Conservation (phyloP, 1,140 invertebrate genomes). For the Maniola jurtina region DNA sequence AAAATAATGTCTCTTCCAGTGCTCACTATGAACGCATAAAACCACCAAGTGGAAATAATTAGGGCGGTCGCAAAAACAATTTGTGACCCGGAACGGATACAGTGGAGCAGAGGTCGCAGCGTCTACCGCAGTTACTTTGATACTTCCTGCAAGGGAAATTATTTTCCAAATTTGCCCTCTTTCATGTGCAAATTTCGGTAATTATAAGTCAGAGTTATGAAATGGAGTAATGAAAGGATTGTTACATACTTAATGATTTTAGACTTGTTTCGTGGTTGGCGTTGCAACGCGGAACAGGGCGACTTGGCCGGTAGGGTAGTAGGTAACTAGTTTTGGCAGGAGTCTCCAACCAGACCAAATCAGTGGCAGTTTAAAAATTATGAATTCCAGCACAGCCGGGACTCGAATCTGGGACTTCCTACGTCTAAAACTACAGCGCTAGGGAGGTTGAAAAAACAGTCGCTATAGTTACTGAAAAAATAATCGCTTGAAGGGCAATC, state of each 20-base stretch:
- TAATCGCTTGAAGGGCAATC: not conserved
- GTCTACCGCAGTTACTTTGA: slow-evolving; percentile 35
- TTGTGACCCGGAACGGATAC: slow-evolving; percentile 68
- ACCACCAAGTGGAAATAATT: slow-evolving; percentile 73
- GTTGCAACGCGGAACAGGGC: no score
- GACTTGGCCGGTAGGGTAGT: no score
- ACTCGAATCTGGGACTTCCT: no score
- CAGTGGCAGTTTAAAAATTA: no score
- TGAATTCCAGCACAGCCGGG: no score
- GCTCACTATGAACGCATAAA: slow-evolving; percentile 28
- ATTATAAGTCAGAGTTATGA: slow-evolving; percentile 3
- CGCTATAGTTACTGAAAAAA: no score
- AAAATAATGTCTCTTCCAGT: slow-evolving; percentile 30
- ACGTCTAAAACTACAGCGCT: no score
- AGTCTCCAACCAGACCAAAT: no score
- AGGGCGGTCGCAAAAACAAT: slow-evolving; percentile 69
- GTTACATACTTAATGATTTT: no score
- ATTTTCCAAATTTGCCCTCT: slow-evolving; percentile 17
- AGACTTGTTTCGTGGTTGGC: no score
- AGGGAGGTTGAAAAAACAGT: no score
- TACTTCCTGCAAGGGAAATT: slow-evolving; percentile 26
- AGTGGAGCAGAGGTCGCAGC: slow-evolving; percentile 40
- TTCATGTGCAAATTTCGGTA: slow-evolving; percentile 16
- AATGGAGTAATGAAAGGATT: not conserved
- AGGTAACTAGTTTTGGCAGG: no score